Evolutionary conservation across 2,797 vertebrate species (phyloP), one percentile per base, ranked within the genome.

Genomic region (Thunnus albacares): DNA sequence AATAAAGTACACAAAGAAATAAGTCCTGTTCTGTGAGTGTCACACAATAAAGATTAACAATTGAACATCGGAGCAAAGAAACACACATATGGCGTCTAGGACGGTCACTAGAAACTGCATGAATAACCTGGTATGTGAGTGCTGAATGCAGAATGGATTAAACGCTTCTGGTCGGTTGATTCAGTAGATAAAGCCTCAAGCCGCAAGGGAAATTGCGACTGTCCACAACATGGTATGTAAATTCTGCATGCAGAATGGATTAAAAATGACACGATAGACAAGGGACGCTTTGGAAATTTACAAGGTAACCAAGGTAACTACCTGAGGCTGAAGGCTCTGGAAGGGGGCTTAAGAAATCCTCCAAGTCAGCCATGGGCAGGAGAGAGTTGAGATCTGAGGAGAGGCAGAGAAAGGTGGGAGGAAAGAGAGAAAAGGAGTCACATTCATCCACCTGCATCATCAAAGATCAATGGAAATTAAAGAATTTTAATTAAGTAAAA

Each of bases 241-340:
- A 78, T 51, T 53, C 26, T 58, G 52, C 30, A 41, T 73, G 61
- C 3, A 75, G 2, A 73, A 61, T 62, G 56, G 53, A 80, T 80
- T 77, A 59, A 60, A 85, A 52, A 67, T 55, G 24, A 76, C 47
- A 53, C 5, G 5, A 52, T 17, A 30, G 38, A 51, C 10, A 11
- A 76, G 26, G 30, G 9, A 71, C 1, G 17, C 58, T 75, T 61
- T 38, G 56, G 9, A 61, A 77, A 70, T 75, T 51, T 55, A 68
- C 53, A 64, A 28, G 9, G 22, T 71, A 63, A 53, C 67, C 59
- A 64, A 43, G 43, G 51, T 62, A 49, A 80, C 15, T 95, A 98
- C 97, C 97, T 95, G 96, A 95, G 73, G 94, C 89, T 24, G 95
- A 96, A 2, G 96, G 96, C 80, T 97, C 96, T 66, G 96, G 95